phyloP scores from a whole-genome alignment of 2,888 invertebrate genomes.

The Andrena trimmerana region DNA sequence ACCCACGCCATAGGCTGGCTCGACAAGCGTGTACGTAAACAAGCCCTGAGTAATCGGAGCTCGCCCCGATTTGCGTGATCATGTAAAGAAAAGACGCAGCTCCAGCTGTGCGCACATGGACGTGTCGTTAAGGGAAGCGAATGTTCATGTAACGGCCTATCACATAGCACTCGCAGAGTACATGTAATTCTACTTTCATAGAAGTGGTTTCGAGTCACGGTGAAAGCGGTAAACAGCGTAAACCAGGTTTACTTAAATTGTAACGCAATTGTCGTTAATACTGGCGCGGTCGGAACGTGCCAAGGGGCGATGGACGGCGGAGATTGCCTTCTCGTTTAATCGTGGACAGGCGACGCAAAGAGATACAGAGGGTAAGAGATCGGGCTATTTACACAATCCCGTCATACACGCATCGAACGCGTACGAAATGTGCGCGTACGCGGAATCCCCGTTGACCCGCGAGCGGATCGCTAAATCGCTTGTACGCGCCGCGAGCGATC shows the following conservation, averaged over 20 bases:
- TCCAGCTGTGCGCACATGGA: constrained; percentile 16
- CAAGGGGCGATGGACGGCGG: constrained; percentile 44
- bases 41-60: constrained; percentile 18
- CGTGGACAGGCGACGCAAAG: constrained; percentile 49
- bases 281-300: constrained; percentile 36
- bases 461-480: not conserved
- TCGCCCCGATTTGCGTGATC: constrained; percentile 10
- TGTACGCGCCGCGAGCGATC: not conserved
- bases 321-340: constrained; percentile 49
- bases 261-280: constrained; percentile 35
- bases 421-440: constrained; percentile 31
- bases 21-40: constrained; percentile 3
- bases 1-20: too few species aligned
- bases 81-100: constrained; percentile 1
- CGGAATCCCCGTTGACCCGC: constrained; percentile 4
- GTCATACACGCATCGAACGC: constrained; percentile 48
- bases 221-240: constrained; percentile 77
- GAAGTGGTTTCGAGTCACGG: constrained; percentile 82
- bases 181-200: constrained; percentile 50
- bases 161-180: constrained; percentile 35
- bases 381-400: constrained; percentile 60
- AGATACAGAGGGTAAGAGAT: constrained; percentile 40
- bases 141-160: constrained; percentile 40
- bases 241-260: constrained; percentile 56
- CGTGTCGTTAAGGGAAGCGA: constrained; percentile 22